Conservation (phyloP, 2,888 invertebrate genomes). For the Dicycla oo region DNA sequence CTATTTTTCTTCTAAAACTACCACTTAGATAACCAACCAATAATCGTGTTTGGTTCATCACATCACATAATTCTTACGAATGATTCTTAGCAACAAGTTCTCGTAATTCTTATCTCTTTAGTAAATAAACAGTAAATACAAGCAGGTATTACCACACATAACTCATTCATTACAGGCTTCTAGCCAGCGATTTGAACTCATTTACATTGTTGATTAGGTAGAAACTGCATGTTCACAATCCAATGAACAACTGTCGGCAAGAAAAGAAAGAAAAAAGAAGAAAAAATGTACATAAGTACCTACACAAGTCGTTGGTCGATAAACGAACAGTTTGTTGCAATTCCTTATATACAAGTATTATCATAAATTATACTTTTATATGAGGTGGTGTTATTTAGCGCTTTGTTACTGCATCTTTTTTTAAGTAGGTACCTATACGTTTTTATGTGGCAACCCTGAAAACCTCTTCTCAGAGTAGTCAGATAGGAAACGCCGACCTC, state of each 20-base stretch:
- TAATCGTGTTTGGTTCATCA: not conserved
- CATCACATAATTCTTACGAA: not conserved
- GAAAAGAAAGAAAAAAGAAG: slow-evolving; percentile 52
- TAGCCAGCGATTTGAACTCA: slow-evolving; percentile 63
- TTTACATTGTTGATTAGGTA: slow-evolving; percentile 76
- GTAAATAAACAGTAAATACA: slow-evolving; percentile 34
- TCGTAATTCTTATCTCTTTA: slow-evolving; percentile 35
- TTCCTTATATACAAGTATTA: slow-evolving; percentile 58
- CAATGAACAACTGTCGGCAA: slow-evolving; percentile 58
- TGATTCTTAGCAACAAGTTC: not conserved
- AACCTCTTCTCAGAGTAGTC: too few relatives aligned
- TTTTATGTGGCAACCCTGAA: slow-evolving; percentile 23
- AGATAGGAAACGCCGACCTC: too few relatives aligned
- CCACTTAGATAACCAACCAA: too few relatives aligned
- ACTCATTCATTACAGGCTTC: slow-evolving; percentile 69
- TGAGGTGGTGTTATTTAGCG: slow-evolving; percentile 7
- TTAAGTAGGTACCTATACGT: not conserved
- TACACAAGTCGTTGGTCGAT: slow-evolving; percentile 56
- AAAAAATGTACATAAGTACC: slow-evolving; percentile 38
- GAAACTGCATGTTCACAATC: slow-evolving; percentile 71
- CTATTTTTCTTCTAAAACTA: not conserved
- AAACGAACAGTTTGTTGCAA: slow-evolving; percentile 55
- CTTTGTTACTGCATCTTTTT: not conserved
- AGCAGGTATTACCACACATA: slow-evolving; percentile 39
- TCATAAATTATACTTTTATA: slow-evolving; percentile 60